Evolutionary conservation across 2,797 vertebrate genomes (phyloP).

Genomic region (Huso huso): DNA sequence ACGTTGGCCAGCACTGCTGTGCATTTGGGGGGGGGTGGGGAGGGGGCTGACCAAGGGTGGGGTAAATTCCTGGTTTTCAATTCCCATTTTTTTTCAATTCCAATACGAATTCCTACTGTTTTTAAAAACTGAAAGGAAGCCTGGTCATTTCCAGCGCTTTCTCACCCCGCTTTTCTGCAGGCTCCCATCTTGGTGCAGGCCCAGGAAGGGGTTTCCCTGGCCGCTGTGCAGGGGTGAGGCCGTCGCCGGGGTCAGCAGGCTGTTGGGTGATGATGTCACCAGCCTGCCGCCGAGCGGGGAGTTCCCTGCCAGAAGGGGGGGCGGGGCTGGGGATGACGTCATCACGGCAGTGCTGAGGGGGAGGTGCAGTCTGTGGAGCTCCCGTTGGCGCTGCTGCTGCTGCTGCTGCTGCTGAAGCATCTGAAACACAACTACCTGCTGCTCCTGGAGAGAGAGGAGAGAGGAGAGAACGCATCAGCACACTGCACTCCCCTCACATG

Average conservation of each 20-base stretch:
- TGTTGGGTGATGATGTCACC: conserved; percentile 45
- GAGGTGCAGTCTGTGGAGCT: conserved; percentile 78
- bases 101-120: background rate
- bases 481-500: no score
- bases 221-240: conserved; percentile 63
- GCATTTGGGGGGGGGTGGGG: background rate
- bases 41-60: conserved; percentile 3
- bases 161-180: conserved; percentile 56
- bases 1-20: background rate
- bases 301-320: conserved; percentile 29
- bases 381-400: conserved; percentile 80
- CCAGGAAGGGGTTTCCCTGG: conserved; percentile 74
- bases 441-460: conserved; percentile 59
- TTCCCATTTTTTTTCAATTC: conserved; percentile 56
- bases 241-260: conserved; percentile 67
- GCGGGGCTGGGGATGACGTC: conserved; percentile 48
- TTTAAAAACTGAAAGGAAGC: no score
- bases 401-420: no score
- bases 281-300: conserved; percentile 33
- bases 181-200: conserved; percentile 51
- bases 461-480: background rate
- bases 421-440: conserved; percentile 83
- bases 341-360: conserved; percentile 62
- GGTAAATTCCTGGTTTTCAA: conserved; percentile 73
- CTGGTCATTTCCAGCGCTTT: background rate